Conservation (phyloP, 2,888 invertebrate genomes). For the Drosophila leonis region DNA sequence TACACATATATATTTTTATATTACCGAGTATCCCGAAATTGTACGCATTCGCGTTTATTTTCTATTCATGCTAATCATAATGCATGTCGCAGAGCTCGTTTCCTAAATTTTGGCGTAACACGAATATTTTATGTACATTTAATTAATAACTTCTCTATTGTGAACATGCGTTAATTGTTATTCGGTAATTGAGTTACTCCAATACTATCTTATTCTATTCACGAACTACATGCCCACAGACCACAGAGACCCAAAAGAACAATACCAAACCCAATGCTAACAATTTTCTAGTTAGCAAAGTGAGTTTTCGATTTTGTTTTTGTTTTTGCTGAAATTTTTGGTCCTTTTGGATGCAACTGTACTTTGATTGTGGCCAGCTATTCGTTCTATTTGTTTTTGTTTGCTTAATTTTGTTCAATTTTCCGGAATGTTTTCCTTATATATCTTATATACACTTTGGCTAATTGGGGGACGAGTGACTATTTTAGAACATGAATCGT, state of each 20-base stretch:
- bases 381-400: slow-evolving; percentile 9
- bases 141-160: slow-evolving; percentile 46
- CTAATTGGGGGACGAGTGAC: slow-evolving; percentile 45
- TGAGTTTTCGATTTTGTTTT: slow-evolving; percentile 14
- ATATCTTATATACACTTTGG: slow-evolving; percentile 57
- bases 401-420: slow-evolving; percentile 25
- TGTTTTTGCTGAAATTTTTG: background rate
- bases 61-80: slow-evolving; percentile 34
- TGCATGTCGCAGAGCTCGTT: slow-evolving; percentile 36
- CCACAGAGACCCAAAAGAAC: slow-evolving; percentile 7
- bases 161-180: slow-evolving; percentile 42
- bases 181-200: slow-evolving; percentile 45
- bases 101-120: slow-evolving; percentile 41
- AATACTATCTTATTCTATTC: slow-evolving; percentile 26
- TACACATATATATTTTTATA: slow-evolving; percentile 6
- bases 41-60: slow-evolving; percentile 20
- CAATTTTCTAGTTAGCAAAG: slow-evolving; percentile 29
- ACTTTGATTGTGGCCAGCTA: slow-evolving; percentile 4
- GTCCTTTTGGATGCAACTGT: slow-evolving; percentile 20
- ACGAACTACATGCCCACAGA: slow-evolving; percentile 24
- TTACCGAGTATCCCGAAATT: slow-evolving; percentile 14
- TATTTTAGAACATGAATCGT: slow-evolving; percentile 30
- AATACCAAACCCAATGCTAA: background rate
- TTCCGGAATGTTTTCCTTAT: slow-evolving; percentile 14
- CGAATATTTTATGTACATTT: slow-evolving; percentile 62